Conservation (phyloP, 64 coral and sea anemone species). For the Stylophora pistillata region DNA sequence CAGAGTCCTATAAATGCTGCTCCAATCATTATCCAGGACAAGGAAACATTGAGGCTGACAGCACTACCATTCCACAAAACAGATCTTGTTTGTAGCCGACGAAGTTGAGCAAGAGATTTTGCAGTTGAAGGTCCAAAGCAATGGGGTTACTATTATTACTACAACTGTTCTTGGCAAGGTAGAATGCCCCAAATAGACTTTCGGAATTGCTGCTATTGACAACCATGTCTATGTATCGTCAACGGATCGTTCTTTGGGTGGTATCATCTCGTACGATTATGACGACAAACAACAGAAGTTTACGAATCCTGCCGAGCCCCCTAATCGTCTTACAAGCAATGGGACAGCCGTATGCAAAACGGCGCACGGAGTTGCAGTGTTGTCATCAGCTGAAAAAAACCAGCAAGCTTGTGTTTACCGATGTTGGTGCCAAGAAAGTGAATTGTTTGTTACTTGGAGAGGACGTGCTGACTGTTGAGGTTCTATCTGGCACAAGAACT, state of each 20-base stretch:
- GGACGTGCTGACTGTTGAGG: constrained; percentile 30
- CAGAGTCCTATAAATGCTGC: too few species aligned
- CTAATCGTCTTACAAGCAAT: constrained; percentile 24
- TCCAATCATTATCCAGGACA: too few species aligned
- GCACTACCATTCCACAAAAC: constrained; percentile 35
- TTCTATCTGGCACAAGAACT: too few species aligned
- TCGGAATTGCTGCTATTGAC: constrained; percentile 43
- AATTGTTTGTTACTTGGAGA: constrained; percentile 40
- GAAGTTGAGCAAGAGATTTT: constrained; percentile 33
- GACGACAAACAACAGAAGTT: constrained; percentile 26
- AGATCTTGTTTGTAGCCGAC: constrained; percentile 48
- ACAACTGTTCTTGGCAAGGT: constrained; percentile 33
- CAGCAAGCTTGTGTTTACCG: constrained; percentile 48
- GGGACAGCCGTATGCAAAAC: constrained; percentile 23
- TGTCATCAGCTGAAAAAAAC: constrained; percentile 40
- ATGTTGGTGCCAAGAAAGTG: constrained; percentile 52
- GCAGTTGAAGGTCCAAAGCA: constrained; percentile 47
- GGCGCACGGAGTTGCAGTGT: constrained; percentile 48
- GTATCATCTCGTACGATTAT: constrained; percentile 13
- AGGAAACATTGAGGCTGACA: constrained; percentile 23
- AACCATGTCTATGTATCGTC: constrained; percentile 20
- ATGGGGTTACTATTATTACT: constrained; percentile 42
- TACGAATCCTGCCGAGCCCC: neutral
- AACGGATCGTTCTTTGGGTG: constrained; percentile 3
- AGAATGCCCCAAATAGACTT: constrained; percentile 25